These are phyloP conservation scores for Peucedramus taeniatus DNA, from an alignment of 2,113 vertebrate species.

Conservation along the genomic window DNA sequence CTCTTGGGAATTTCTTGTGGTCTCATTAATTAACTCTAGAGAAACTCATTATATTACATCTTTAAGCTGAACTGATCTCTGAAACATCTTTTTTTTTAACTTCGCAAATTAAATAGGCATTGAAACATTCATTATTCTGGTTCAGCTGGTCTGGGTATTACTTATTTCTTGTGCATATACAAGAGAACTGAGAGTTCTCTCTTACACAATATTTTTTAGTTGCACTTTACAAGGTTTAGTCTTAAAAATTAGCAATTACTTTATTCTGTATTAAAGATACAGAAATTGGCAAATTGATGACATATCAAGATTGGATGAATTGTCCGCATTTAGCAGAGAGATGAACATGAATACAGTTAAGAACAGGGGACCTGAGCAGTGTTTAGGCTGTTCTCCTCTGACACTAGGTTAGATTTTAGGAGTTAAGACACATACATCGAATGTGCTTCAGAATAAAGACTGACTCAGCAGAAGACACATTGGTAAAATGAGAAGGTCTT, in stretches of 20 bases:
- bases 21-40: conserved; percentile 9
- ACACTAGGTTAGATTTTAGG: neutral
- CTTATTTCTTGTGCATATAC: neutral
- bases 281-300: neutral
- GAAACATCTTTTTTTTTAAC: neutral
- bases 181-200: neutral
- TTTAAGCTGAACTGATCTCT: neutral
- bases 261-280: neutral
- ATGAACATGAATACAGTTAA: neutral
- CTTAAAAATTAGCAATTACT: neutral
- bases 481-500: neutral
- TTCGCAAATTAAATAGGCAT: conserved; percentile 4
- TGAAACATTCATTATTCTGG: neutral
- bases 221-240: neutral
- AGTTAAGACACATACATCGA: neutral
- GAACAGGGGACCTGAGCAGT: neutral
- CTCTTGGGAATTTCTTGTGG: neutral
- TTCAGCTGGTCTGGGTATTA: neutral
- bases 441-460: neutral
- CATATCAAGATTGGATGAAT: neutral
- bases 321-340: neutral
- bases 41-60: neutral
- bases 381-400: neutral
- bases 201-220: neutral
- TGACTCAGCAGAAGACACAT: neutral